These are phyloP conservation scores for Pseudopleuronectes americanus DNA, from an alignment of 2,797 vertebrate species.

Conservation along the genomic window DNA sequence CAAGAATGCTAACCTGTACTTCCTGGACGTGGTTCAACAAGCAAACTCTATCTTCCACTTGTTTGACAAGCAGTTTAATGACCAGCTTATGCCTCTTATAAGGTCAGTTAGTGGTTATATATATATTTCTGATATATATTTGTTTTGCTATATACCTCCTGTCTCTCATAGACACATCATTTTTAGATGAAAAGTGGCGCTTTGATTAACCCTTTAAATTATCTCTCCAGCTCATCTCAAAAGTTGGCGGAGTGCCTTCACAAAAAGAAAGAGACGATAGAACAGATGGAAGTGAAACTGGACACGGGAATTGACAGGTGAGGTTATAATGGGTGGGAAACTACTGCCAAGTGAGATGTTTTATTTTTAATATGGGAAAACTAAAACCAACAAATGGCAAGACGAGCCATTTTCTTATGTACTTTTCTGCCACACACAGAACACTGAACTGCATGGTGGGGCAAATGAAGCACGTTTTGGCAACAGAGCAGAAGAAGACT, in stretches of 20 bases:
- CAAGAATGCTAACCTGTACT: slow-evolving; percentile 97
- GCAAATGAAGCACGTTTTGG: slow-evolving; percentile 97
- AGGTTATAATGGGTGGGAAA: slow-evolving; percentile 44
- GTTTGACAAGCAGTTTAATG: slow-evolving; percentile 99
- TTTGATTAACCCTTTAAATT: slow-evolving; percentile 15
- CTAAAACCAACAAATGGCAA: background rate
- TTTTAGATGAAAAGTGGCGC: slow-evolving; percentile 4
- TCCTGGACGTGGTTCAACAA: slow-evolving; percentile 98
- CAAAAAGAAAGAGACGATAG: slow-evolving; percentile 99
- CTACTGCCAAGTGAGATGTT: background rate
- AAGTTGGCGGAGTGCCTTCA: slow-evolving; percentile 98
- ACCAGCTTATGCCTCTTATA: slow-evolving; percentile 99
- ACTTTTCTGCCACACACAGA: slow-evolving; percentile 76
- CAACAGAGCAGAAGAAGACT: slow-evolving; percentile 97
- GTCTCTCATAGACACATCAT: background rate
- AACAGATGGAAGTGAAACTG: slow-evolving; percentile 99
- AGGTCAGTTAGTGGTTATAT: slow-evolving; percentile 83
- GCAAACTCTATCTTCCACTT: slow-evolving; percentile 99
- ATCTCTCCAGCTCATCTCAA: slow-evolving; percentile 90
- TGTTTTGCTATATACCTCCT: background rate
- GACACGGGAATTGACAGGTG: slow-evolving; percentile 97
- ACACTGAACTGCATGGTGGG: slow-evolving; percentile 99
- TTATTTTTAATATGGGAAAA: background rate
- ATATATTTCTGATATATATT: background rate
- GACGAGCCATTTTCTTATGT: background rate